Percentiles rank a stretch among this genome's conserved stretches.
phyloP scores from a whole-genome alignment of 1,140 invertebrate species.

The Idris sp. region DNA sequence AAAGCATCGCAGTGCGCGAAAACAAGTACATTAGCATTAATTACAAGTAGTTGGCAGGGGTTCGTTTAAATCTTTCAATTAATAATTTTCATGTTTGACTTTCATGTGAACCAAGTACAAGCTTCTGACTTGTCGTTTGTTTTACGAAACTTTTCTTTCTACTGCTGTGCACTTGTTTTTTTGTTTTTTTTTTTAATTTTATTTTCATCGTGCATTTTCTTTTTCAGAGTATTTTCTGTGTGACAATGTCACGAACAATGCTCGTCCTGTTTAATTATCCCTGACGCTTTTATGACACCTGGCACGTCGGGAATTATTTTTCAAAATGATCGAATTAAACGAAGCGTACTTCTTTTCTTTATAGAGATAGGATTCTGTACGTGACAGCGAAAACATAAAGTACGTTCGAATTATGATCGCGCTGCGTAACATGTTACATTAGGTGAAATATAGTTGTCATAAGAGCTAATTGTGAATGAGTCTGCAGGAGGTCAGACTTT shows the following conservation, averaged over 20 bases:
- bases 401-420: conserved; percentile 13
- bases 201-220: too few relatives aligned
- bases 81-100: conserved; percentile 66
- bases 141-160: conserved; percentile 34
- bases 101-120: conserved; percentile 48
- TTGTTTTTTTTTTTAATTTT: conserved; percentile 9
- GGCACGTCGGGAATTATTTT: conserved; percentile 17
- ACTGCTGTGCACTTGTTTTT: conserved; percentile 6
- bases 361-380: conserved; percentile 28
- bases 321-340: conserved; percentile 15
- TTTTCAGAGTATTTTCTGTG: too few relatives aligned
- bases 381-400: conserved; percentile 16
- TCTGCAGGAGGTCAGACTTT: conserved; percentile 5
- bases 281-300: conserved; percentile 11
- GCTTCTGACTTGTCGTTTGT: conserved; percentile 19
- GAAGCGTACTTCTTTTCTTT: too few relatives aligned
- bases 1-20: conserved; percentile 10
- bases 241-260: conserved; percentile 12
- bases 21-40: conserved; percentile 39
- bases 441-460: conserved; percentile 31
- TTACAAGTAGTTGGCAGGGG: conserved; percentile 45
- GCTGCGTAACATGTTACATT: conserved; percentile 6
- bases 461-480: conserved; percentile 22
- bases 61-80: conserved; percentile 67
- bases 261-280: conserved; percentile 29